Base-by-base conservation (phyloP, 2,888 invertebrate genomes). In the Heliconius sara region DNA sequence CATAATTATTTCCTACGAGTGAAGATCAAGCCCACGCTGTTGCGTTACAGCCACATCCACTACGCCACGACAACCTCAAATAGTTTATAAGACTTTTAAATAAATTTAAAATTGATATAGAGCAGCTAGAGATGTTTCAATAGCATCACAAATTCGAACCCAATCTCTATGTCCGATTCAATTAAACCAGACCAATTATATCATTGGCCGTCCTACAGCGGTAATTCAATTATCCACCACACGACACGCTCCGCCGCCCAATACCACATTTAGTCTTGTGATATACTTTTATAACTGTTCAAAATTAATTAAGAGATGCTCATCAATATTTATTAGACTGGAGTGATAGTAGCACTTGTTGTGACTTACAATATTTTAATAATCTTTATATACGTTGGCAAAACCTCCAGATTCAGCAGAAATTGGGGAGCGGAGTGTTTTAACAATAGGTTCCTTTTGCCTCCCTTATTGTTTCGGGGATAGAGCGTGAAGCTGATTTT, bases 141-240 rank as follows among this genome's bases (percentile, higher is more conserved):
- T 88, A 86, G 88, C 89, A 88, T 91, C 92, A 93, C 88, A 88
- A 91, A 92, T 94, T 88, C 89, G 93, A 91, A 91, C 92, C 89
- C 91, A 83, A 89, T 43, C 92, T 91, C 92, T 91, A 91, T 90
- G 91, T 90, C 93, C 85, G 89, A 93, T 93, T 91, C 89, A 91
- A 93, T 94, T 94, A 91, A 92, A 91, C 90, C 91, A 93, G 92
- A 91, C 93, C 91, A 94, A 93, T 94, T 93, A 93, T 94, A 93
- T 93, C 92, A 94, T 91, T 93, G 92, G 86, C 87, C 86, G 90
- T 89, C 89, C 88, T 89, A 90, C 89, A 89, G 85, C 89, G 82
- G 89, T 94, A 93, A 94, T 91, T 94, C 91, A 90, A 93, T 94
- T 93, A 93, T 87, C 84, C 84, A 86, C 88, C 87, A 86, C 87